phyloP scores from a whole-genome alignment of 2,797 vertebrate species.

The Ispidina picta region DNA sequence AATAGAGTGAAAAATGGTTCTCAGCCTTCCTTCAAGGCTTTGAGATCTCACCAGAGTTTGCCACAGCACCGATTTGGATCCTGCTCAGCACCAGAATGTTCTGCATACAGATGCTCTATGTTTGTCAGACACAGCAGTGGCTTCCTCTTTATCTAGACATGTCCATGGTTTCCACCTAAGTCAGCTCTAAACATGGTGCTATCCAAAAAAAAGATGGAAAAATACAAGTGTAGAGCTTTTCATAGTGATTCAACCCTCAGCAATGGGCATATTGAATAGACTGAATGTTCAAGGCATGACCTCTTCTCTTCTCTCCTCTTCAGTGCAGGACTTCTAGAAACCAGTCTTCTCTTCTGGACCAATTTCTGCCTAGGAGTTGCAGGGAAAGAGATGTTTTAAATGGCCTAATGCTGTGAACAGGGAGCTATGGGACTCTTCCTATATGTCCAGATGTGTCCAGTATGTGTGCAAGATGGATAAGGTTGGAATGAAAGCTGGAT shows the following conservation, averaged over 20 bases:
- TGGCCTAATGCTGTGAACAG: background rate
- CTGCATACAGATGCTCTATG: accelerated
- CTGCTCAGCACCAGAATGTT: background rate
- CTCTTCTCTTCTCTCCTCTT: background rate
- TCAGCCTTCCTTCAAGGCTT: background rate
- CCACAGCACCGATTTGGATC: background rate
- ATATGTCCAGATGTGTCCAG: background rate
- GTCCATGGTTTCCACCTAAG: background rate
- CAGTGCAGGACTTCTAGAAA: background rate
- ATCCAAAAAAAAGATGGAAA: background rate
- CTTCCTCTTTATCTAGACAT: background rate
- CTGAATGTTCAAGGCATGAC: background rate
- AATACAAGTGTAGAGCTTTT: background rate
- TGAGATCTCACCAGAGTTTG: background rate
- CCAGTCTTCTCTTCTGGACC: background rate
- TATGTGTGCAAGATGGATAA: background rate
- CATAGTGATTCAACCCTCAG: background rate
- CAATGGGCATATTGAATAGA: background rate
- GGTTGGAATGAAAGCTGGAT: background rate
- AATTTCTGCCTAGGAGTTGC: background rate
- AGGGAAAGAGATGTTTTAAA: background rate
- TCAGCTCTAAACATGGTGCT: background rate
- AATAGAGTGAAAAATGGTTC: background rate
- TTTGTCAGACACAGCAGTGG: background rate
- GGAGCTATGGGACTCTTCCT: background rate